phyloP scores from a whole-genome alignment of 2,113 vertebrate species.

The Poeciliopsis retropinna region DNA sequence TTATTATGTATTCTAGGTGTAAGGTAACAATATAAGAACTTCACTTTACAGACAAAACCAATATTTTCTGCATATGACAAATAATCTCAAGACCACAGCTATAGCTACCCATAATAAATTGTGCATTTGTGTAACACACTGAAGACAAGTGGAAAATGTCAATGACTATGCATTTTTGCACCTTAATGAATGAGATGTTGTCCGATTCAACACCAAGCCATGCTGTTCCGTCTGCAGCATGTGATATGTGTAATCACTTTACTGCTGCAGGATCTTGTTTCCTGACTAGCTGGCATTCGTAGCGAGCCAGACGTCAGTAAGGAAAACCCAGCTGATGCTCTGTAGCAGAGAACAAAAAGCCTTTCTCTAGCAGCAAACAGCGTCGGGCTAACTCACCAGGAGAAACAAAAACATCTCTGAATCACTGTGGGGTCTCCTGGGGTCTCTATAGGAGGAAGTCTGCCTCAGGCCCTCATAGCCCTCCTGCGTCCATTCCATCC shows the following conservation, averaged over 20 bases:
- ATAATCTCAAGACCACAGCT: no score
- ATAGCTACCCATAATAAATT: neutral
- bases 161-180: neutral
- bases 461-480: conserved; percentile 3
- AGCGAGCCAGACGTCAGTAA: conserved; percentile 26
- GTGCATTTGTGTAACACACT: neutral
- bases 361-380: conserved; percentile 36
- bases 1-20: no score
- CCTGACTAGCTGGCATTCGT: conserved; percentile 35
- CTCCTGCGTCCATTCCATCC: conserved; percentile 13
- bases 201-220: conserved; percentile 1
- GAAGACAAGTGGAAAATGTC: neutral
- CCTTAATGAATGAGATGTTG: neutral
- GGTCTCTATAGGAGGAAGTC: conserved; percentile 11
- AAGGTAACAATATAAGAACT: no score
- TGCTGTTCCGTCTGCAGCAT: conserved; percentile 19
- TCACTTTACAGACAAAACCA: no score
- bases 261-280: conserved; percentile 52
- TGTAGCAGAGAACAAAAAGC: conserved; percentile 35
- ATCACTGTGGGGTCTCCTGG: conserved; percentile 33
- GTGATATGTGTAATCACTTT: conserved; percentile 34
- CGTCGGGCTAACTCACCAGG: conserved; percentile 59
- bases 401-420: conserved; percentile 57
- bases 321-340: conserved; percentile 31
- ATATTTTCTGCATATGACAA: no score